Conservation (phyloP, 2,888 invertebrate genomes). For the Aquatica leii region DNA sequence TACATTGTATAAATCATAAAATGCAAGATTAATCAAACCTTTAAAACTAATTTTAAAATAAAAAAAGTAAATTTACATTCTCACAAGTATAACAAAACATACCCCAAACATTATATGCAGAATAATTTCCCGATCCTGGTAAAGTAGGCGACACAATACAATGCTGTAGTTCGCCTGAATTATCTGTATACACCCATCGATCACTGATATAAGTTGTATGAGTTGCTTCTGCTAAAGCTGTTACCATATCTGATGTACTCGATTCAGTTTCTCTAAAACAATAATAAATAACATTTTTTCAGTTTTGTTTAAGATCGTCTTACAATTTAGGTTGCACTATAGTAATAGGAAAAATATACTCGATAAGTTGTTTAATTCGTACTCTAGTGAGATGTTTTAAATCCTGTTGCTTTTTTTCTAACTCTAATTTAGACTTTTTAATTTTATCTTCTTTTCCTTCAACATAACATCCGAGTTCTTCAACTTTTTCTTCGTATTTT, state of each 20-base stretch:
- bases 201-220: constrained; percentile 82
- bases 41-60: no score
- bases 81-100: no score
- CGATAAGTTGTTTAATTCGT: constrained; percentile 69
- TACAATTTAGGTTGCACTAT: constrained; percentile 64
- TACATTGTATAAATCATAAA: no score
- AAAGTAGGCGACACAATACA: constrained; percentile 84
- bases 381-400: constrained; percentile 67
- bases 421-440: constrained; percentile 61
- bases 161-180: constrained; percentile 74
- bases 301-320: constrained; percentile 24
- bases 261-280: constrained; percentile 49
- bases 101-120: constrained; percentile 81
- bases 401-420: constrained; percentile 63
- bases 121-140: constrained; percentile 85
- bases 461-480: constrained; percentile 67
- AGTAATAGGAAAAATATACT: constrained; percentile 75
- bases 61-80: no score
- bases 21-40: no score
- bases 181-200: constrained; percentile 79
- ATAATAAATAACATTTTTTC: not conserved
- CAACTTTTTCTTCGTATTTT: constrained; percentile 70
- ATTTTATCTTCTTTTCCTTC: constrained; percentile 64
- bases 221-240: constrained; percentile 71
- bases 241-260: constrained; percentile 53